A percentile compares a stretch with the other conserved stretches of the same genome.
Conservation (phyloP, 2,797 vertebrate species). For the Muraenolepis orangiensis region DNA sequence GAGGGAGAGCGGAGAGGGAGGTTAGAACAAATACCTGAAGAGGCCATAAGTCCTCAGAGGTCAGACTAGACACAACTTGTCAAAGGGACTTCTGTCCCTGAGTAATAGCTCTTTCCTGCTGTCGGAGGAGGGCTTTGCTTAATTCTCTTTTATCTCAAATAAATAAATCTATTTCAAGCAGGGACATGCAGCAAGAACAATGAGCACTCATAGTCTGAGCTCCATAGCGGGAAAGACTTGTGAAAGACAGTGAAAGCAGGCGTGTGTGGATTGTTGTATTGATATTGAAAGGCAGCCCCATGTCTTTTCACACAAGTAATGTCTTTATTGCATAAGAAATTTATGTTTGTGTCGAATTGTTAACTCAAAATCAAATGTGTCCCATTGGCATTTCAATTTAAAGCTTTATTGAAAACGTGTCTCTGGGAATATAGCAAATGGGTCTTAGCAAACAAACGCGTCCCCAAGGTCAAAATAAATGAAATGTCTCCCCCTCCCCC, state of each 20-base stretch:
- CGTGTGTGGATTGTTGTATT: neutral
- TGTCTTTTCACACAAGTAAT: neutral
- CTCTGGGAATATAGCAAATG: neutral
- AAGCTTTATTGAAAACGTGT: neutral
- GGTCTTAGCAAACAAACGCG: neutral
- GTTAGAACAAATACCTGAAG: neutral
- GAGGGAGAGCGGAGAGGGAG: neutral
- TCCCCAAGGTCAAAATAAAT: neutral
- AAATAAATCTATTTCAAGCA: constrained; percentile 39
- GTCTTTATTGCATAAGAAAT: neutral
- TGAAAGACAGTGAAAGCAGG: neutral
- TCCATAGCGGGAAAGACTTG: neutral
- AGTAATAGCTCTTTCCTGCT: constrained; percentile 74
- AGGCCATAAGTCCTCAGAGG: neutral
- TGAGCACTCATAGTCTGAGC: neutral
- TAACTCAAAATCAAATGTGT: neutral
- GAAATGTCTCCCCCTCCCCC: neutral
- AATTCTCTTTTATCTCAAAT: constrained; percentile 50
- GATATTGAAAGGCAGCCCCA: neutral
- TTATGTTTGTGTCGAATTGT: neutral
- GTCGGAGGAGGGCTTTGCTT: constrained; percentile 67
- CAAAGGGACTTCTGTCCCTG: constrained; percentile 46
- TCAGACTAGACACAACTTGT: constrained; percentile 44
- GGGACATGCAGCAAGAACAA: constrained; percentile 14
- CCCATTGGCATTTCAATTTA: neutral